Base-by-base conservation (phyloP, 2,797 vertebrate genomes). In the Tapirus indicus region DNA sequence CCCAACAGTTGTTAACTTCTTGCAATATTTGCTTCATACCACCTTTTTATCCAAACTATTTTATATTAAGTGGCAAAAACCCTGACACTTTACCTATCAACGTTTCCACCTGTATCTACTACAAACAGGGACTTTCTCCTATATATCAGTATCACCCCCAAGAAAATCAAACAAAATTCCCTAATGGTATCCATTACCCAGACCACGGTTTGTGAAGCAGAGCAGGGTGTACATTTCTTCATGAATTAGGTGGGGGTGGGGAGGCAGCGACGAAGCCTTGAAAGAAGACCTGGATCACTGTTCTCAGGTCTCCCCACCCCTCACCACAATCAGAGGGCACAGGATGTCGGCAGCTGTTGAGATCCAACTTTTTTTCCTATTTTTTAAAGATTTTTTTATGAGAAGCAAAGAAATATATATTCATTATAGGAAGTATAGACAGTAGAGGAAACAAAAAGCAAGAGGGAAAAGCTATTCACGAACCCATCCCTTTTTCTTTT, bases 391-490 rank as follows among this genome's bases (percentile, higher is more conserved):
- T 20, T n/a, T 60, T 91, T 79, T 72, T 58, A 56, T 72, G 47
- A 88, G 47, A 78, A 84, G 47, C 16, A 62, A 96, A 96, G 64
- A 89, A 94, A 54, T 77, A 68, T 3, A 58, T n/a, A 62, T 5
- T 58, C 60, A 78, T 58, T 88, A 83, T 18, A 87, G 35, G 86
- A 95, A 93, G 77, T 60, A 25, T 12, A 21, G 41, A 79, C 62
- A 64, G 18, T 71, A 38, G 2, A 90, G 0, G 3, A 10, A 85
- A 80, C 9, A 74, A 80, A 87, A 77, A 18, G 23, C n/a, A 80
- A 94, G 20, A n/a, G 38, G 29, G 21, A 47, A 75, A 41, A 54
- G 2, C 71, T 56, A 94, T n/a, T 54, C 17, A 93, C 6, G 85
- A 66, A 21, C n/a, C 38, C 41, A 66, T 77, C 89, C 47, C 5